These are phyloP conservation scores for Nibea coibor DNA, from an alignment of 2,113 vertebrate genomes.

Conservation along the genomic window DNA sequence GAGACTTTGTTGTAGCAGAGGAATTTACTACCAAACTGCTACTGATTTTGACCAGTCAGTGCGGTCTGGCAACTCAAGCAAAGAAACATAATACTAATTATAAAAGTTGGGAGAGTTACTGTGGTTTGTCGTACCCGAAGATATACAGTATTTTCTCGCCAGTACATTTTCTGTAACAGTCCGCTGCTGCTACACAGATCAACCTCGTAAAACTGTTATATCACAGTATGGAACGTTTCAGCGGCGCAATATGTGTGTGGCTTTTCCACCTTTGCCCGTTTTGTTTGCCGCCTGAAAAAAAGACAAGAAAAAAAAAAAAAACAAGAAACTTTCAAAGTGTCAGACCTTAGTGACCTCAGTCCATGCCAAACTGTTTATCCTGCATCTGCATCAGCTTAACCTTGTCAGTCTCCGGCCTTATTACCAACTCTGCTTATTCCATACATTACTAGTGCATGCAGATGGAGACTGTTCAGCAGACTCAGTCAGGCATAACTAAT, in stretches of 20 bases:
- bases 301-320: conserved; percentile 17
- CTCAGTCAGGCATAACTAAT: conserved; percentile 86
- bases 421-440: conserved; percentile 72
- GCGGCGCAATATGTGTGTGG: background rate
- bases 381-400: conserved; percentile 78
- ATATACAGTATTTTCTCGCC: background rate
- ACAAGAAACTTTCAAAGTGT: conserved; percentile 59
- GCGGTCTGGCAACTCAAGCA: background rate
- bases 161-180: background rate
- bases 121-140: background rate
- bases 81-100: background rate
- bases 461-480: conserved; percentile 82
- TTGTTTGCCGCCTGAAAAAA: conserved; percentile 1
- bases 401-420: conserved; percentile 76
- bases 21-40: background rate
- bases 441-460: conserved; percentile 80
- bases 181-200: background rate
- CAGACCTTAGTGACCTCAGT: conserved; percentile 70
- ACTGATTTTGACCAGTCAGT: background rate
- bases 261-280: conserved; percentile 41
- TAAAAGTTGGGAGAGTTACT: background rate
- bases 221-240: background rate
- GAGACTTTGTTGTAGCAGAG: background rate
- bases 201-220: too few relatives aligned
- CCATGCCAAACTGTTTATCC: conserved; percentile 72